Conservation (phyloP, 2,113 vertebrate genomes). For the Salminus brasiliensis region DNA sequence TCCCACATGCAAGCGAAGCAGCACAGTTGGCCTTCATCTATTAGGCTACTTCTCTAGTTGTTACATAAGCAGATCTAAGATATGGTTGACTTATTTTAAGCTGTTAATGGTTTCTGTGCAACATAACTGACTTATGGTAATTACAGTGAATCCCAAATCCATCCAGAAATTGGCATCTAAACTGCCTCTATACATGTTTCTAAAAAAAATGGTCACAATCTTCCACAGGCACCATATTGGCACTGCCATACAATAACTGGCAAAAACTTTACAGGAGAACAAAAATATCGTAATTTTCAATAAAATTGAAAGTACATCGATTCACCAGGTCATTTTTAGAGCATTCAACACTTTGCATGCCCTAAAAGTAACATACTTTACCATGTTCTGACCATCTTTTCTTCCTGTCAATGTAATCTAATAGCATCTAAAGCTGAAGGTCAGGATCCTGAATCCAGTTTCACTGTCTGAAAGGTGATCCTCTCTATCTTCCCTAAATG, state of each 20-base stretch:
- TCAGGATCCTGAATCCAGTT: neutral
- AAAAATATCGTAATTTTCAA: too few relatives aligned
- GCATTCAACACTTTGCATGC: too few relatives aligned
- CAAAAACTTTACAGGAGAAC: too few relatives aligned
- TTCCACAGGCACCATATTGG: neutral
- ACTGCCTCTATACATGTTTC: too few relatives aligned
- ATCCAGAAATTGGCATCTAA: too few relatives aligned
- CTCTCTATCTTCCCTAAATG: conserved; percentile 11
- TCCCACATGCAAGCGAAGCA: neutral
- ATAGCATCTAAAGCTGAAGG: conserved; percentile 14
- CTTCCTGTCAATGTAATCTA: neutral
- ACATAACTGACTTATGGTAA: too few relatives aligned
- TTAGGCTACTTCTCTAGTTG: neutral
- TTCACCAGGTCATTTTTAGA: too few relatives aligned
- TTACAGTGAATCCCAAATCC: too few relatives aligned
- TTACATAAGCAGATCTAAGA: neutral
- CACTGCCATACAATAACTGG: too few relatives aligned
- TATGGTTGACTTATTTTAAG: neutral
- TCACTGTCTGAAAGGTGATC: conserved; percentile 6
- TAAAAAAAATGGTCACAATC: neutral
- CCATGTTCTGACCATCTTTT: neutral
- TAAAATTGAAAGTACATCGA: too few relatives aligned
- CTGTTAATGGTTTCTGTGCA: neutral
- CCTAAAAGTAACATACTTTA: neutral
- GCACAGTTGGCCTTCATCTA: conserved; percentile 12